Base-by-base conservation (phyloP, 2,113 vertebrate species). In the Plestiodon gilberti region DNA sequence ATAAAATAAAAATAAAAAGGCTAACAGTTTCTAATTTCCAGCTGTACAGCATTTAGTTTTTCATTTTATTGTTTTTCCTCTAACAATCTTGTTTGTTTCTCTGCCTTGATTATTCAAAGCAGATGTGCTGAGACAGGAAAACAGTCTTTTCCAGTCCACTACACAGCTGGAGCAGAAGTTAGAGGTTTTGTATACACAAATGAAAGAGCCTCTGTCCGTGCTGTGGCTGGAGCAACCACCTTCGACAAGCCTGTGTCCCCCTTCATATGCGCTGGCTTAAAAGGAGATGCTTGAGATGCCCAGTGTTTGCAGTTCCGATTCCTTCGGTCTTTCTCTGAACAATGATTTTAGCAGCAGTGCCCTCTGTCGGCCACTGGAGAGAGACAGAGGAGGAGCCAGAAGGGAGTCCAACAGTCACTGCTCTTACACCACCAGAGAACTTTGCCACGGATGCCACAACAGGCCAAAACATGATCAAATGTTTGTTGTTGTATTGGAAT, bases 311-410 rank as follows among this genome's bases (percentile, higher is more conserved):
- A 4, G 61, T 78, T 59, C 69, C 7, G 23, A 91, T 88, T 81
- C 55, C 52, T 83, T 89, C 76, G 62, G 69, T 57, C 0, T 55
- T 48, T 40, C 74, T 85, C 25, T 10, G 2, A 30, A n/a, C 28
- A 8, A 93, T 94, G 81, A 43, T 85, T 93, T 95, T 89, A 57
- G 40, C 89, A 1, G 81, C 93, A 81, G 88, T 93, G 94, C 95
- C 96, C 94, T 95, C 95, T 95, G 40, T 94, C 90, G 96, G 90
- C 90, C 3, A 69, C 79, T 38, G 43, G 57, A 83, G 9, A 55
- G 30, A 75, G 35, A 62, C 65, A 83, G 28, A 35, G 3, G 18
- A 14, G 17, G 35, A 38, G 3, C 0, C 0, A 0, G 0, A 0
- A 0, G 6, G n/a, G 0, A n/a, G 15, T 15, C 67, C 18, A 0